Evolutionary conservation across 2,888 invertebrate genomes (phyloP), one percentile per base, ranked within the genome.

Genomic region (Eubasilissa splendida): DNA sequence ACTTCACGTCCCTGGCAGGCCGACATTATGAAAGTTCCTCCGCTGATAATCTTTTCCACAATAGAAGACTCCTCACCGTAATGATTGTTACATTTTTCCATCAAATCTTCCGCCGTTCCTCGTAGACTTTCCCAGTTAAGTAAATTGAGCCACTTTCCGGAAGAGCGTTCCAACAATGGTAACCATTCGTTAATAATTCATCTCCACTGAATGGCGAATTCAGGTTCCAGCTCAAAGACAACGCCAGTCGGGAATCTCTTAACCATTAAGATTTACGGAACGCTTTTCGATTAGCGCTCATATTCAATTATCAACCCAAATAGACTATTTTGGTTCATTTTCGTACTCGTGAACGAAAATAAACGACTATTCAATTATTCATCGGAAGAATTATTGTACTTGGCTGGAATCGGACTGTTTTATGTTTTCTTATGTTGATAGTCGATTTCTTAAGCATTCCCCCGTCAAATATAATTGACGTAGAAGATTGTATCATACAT

Each of bases 121-220:
- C 74, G 74, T 65, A 56, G 65, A 74, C 75, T 79, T 66, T 33
- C 58, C 65, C 68, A 66, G 66, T 68, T 79, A 59, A 79, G 75
- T 79, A 66, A 79, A 79, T 79, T 75, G 79, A 75, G 74, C 79
- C 75, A 79, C 75, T 79, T 68, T 79, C 71, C 65, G 63, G 50
- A 33, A 53, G 74, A 54, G 33, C 54, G 66, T 74, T 63, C 66
- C 66, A 54, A 82, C 80, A 82, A 80, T 80, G 68, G 79, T 77
- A 22, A 66, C 63, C 77, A 75, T 74, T 80, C 82, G 70, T 82
- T 75, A 80, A 82, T 82, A 77, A 82, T 82, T 82, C 78, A 82
- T 82, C 77, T 63, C 60, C 56, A 70, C 70, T 75, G 58, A 79
- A 75, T 79, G 66, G 70, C 31, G 63, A 75, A 78, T 75, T 52